Evolutionary conservation across 2,888 invertebrate genomes (phyloP), one percentile per base, ranked within the genome.

Genomic region (Orchestes rusci): DNA sequence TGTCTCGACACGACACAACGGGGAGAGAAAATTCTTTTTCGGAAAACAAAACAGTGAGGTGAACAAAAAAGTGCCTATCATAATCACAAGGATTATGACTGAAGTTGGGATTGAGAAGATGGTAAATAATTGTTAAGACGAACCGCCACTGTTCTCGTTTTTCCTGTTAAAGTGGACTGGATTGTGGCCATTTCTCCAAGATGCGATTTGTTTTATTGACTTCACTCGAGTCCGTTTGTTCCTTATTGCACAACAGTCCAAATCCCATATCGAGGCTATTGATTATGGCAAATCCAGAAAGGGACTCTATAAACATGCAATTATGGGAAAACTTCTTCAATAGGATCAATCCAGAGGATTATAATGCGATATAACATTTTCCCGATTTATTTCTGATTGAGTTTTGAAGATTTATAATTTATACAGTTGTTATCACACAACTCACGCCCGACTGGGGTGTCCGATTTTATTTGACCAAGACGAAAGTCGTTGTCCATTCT

Each of bases 1-100:
- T 41, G 40, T 40, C 28, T 17, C 12, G 19, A 77, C 78, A 78
- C 77, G 78, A 79, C 78, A 79, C 79, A 28, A 19, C 39, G 29
- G 19, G n/a, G n/a, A n/a, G n/a, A n/a, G n/a, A n/a, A n/a, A n/a
- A n/a, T n/a, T n/a, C n/a, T n/a, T n/a, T n/a, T n/a, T n/a, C n/a
- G n/a, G n/a, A n/a, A n/a, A n/a, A n/a, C n/a, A n/a, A n/a, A n/a
- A n/a, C n/a, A n/a, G n/a, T n/a, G n/a, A n/a, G n/a, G n/a, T n/a
- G n/a, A n/a, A n/a, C n/a, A n/a, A n/a, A n/a, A n/a, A n/a, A n/a
- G n/a, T n/a, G n/a, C n/a, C n/a, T n/a, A n/a, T n/a, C n/a, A n/a
- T n/a, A n/a, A n/a, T n/a, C n/a, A n/a, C n/a, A n/a, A n/a, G n/a
- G n/a, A n/a, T n/a, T n/a, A n/a, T n/a, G n/a, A n/a, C n/a, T n/a